phyloP scores from a whole-genome alignment of 2,113 vertebrate species.

The Ochotona curzoniae region DNA sequence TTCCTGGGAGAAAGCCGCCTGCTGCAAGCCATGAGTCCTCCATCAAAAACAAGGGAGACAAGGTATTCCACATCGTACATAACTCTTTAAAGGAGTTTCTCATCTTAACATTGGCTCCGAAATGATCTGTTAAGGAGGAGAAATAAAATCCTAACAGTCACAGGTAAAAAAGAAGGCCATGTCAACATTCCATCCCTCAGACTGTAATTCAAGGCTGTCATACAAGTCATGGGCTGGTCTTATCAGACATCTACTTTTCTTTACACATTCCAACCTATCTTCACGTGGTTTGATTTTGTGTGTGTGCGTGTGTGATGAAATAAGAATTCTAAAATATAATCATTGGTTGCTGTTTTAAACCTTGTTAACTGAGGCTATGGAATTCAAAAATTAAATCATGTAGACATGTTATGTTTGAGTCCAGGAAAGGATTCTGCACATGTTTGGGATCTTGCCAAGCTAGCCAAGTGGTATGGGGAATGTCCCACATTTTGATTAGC shows the following conservation, averaged over 20 bases:
- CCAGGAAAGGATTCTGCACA: not conserved
- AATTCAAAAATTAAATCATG: conserved; percentile 30
- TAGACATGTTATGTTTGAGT: not conserved
- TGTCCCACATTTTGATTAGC: not conserved
- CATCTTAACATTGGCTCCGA: conserved; percentile 59
- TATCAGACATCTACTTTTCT: conserved; percentile 54
- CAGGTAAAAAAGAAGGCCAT: conserved; percentile 49
- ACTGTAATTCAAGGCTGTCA: conserved; percentile 24
- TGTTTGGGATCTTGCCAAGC: not conserved
- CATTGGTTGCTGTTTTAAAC: conserved; percentile 55
- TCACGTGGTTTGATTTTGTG: conserved; percentile 52
- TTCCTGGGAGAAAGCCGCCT: not conserved
- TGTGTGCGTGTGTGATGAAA: conserved; percentile 39
- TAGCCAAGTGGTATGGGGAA: not conserved
- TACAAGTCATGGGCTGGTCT: conserved; percentile 14
- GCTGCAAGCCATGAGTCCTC: not conserved
- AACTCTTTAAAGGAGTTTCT: conserved; percentile 64
- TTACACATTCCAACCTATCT: conserved; percentile 67
- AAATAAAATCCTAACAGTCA: conserved; percentile 51
- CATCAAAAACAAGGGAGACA: conserved; percentile 22
- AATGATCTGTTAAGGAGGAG: conserved; percentile 21
- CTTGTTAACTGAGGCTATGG: not conserved
- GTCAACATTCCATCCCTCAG: conserved; percentile 36
- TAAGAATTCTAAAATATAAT: conserved; percentile 46
- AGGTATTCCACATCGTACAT: not conserved